A percentile compares a stretch with the other conserved stretches of the same genome.
These are phyloP conservation scores for Halictus rubicundus DNA, from an alignment of 1,140 invertebrate genomes.

Conservation along the genomic window DNA sequence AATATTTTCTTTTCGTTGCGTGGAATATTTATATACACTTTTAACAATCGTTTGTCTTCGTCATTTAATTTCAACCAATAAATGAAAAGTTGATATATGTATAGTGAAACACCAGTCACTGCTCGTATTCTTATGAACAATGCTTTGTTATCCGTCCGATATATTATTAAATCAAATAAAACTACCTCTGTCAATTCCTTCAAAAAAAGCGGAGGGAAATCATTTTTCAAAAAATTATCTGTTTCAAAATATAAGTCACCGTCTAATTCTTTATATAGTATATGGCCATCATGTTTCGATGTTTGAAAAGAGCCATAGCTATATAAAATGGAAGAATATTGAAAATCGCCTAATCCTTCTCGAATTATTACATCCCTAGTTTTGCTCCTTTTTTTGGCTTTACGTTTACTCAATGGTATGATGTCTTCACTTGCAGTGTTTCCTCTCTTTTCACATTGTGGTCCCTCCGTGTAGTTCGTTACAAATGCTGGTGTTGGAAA, in stretches of 20 bases:
- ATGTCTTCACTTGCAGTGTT: not conserved
- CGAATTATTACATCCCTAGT: not conserved
- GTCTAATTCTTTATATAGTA: not conserved
- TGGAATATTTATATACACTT: slow-evolving; percentile 34
- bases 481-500: slow-evolving; percentile 71
- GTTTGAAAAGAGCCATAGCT: slow-evolving; percentile 26
- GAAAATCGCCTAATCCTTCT: not conserved
- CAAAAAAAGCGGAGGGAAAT: slow-evolving; percentile 4
- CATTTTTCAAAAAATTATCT: not conserved
- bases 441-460: not conserved
- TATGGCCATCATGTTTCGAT: not conserved
- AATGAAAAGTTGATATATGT: slow-evolving; percentile 2
- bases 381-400: not conserved
- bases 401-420: not conserved
- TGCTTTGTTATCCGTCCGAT: not conserved
- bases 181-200: not conserved
- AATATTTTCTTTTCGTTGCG: not conserved
- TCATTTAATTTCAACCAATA: slow-evolving; percentile 49
- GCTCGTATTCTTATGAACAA: slow-evolving; percentile 6
- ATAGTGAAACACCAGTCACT: fast-evolving
- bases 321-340: slow-evolving; percentile 10
- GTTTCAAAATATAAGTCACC: not conserved
- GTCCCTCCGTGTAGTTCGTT: slow-evolving; percentile 63
- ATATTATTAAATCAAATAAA: slow-evolving; percentile 48
- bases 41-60: slow-evolving; percentile 44